These are phyloP conservation scores for Exephanes ischioxanthus DNA, from an alignment of 2,888 invertebrate species.

Conservation along the genomic window DNA sequence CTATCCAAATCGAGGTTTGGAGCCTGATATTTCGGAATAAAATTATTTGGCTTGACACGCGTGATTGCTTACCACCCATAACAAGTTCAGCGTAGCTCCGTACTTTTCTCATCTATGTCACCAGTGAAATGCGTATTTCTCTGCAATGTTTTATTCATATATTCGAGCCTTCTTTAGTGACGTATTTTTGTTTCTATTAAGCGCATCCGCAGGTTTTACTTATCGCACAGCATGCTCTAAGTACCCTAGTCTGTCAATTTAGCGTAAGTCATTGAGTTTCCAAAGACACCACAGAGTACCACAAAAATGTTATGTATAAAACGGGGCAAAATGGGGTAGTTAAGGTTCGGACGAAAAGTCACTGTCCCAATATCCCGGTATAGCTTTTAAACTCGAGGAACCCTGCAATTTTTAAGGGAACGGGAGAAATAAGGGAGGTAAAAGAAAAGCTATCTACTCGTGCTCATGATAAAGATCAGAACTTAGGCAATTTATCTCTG, in stretches of 20 bases:
- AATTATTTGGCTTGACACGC: slow-evolving; percentile 45
- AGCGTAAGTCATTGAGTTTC: too few species aligned
- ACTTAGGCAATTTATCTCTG: slow-evolving; percentile 59
- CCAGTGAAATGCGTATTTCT: not conserved
- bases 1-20: slow-evolving; percentile 34
- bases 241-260: too few species aligned
- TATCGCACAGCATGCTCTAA: too few species aligned
- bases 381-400: not conserved
- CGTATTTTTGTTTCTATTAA: too few species aligned
- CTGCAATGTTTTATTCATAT: not conserved
- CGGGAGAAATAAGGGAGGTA: not conserved
- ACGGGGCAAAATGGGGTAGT: too few species aligned
- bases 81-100: not conserved
- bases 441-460: slow-evolving; percentile 34
- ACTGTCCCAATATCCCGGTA: slow-evolving; percentile 14
- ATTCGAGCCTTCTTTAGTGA: too few species aligned
- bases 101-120: not conserved
- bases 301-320: too few species aligned
- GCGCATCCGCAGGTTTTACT: too few species aligned
- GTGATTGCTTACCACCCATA: slow-evolving; percentile 6
- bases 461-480: slow-evolving; percentile 39
- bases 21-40: slow-evolving; percentile 51
- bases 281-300: too few species aligned
- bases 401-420: not conserved
- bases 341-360: slow-evolving; percentile 5